These are phyloP conservation scores for Polypterus bichir DNA, from an alignment of 2,113 vertebrate species.

Conservation along the genomic window DNA sequence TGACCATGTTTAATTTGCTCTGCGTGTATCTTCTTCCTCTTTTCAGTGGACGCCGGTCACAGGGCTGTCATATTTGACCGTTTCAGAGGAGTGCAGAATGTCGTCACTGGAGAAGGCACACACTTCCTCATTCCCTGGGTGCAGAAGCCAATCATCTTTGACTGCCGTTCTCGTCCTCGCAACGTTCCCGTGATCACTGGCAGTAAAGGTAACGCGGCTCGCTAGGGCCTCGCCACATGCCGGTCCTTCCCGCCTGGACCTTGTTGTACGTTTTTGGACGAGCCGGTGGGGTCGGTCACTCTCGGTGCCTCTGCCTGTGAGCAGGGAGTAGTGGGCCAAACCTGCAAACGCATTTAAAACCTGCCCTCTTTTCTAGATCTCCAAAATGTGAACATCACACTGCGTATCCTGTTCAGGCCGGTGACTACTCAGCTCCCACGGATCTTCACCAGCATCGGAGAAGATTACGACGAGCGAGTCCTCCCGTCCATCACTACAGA, in stretches of 20 bases:
- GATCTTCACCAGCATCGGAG: constrained; percentile 90
- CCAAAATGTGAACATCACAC: constrained; percentile 94
- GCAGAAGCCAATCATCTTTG: constrained; percentile 88
- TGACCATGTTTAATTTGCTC: no score
- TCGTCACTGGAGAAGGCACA: constrained; percentile 78
- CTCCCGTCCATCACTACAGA: constrained; percentile 83
- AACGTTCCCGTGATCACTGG: constrained; percentile 91
- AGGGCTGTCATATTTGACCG: constrained; percentile 88
- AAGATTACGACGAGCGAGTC: constrained; percentile 92
- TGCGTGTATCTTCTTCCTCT: not conserved
- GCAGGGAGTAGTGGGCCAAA: no score
- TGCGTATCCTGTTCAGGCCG: constrained; percentile 88
- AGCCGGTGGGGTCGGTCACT: no score
- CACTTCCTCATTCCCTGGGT: constrained; percentile 96
- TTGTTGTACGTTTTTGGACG: no score
- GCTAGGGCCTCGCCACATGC: not conserved
- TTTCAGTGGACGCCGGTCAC: constrained; percentile 84
- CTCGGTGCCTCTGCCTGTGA: no score
- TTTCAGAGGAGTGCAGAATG: constrained; percentile 77
- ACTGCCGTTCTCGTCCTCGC: constrained; percentile 88
- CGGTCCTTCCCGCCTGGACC: no score
- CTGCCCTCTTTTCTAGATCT: constrained; percentile 54
- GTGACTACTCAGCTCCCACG: constrained; percentile 69
- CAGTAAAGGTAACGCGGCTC: constrained; percentile 73
- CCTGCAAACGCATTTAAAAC: no score